Base-by-base conservation (phyloP, 2,113 vertebrate genomes). In the Engystomops pustulosus region DNA sequence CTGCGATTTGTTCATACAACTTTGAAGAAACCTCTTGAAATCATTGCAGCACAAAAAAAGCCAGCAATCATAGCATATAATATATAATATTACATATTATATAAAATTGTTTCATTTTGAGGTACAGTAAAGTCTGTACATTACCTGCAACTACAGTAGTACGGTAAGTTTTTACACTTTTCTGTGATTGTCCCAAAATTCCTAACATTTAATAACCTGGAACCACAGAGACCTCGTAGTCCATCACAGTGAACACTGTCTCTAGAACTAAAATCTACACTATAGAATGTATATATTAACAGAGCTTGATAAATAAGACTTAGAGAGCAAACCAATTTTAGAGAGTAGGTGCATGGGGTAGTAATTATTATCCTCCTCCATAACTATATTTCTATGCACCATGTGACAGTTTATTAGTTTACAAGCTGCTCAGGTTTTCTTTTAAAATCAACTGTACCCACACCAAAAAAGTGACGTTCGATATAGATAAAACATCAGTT, bases 381-480 rank as follows among this genome's bases (percentile, higher is more conserved):
- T 47, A 41, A 45, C 41, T 72, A 41, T 45, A 72, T 47, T 72
- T 72, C 69, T 41, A 45, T 44, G n/a, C n/a, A n/a, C 69, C 23
- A 25, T 45, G 38, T 72, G 69, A 72, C 69, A 72, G n/a, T 15
- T 72, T 72, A 72, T 72, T 44, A 45, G n/a, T 72, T 72, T n/a
- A 47, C 1, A 4, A 27, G 41, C 38, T 72, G 15, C n/a, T 47
- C 38, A 25, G 68, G 68, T 72, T 47, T 45, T 44, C 69, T 72
- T 45, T 38, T 76, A 76, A 76, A 76, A 27, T 53, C 18, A 53
- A 18, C 47, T 53, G 25, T 17, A 76, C 72, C 47, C 51, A 76
- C 30, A 76, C 32, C 75, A 51, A 78, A 78, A 78, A 55, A 55
- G 51, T 23, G 51, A 60, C 38, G 30, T 36, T 77, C 47, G 9